phyloP scores from a whole-genome alignment of 2,797 vertebrate genomes.

The Melanotaenia trifasciata region DNA sequence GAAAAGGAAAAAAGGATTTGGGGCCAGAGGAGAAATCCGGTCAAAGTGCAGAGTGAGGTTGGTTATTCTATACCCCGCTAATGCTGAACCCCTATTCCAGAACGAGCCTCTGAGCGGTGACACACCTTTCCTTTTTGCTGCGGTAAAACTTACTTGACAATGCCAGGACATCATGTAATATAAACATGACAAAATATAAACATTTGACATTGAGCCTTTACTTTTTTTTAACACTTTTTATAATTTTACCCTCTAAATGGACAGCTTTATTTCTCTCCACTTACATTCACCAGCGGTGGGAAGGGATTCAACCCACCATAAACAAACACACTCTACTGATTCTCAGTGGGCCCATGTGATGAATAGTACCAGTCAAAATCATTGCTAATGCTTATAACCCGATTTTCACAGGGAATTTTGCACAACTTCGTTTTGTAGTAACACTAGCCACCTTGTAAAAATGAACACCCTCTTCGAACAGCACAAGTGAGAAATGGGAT shows the following conservation, averaged over 20 bases:
- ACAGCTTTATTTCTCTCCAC: conserved; percentile 30
- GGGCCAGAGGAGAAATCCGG: conserved; percentile 67
- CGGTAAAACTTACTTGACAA: conserved; percentile 7
- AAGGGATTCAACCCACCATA: conserved; percentile 59
- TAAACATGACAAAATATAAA: background rate
- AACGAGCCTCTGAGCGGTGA: conserved; percentile 28
- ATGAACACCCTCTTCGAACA: conserved; percentile 77
- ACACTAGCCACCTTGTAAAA: conserved; percentile 81
- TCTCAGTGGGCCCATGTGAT: conserved; percentile 71
- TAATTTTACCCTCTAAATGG: conserved; percentile 23
- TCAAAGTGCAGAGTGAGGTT: conserved; percentile 53
- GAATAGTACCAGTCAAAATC: conserved; percentile 75
- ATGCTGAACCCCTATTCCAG: conserved; percentile 22
- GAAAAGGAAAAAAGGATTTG: conserved; percentile 43
- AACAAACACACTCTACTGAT: conserved; percentile 62
- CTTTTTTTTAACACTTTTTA: background rate
- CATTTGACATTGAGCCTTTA: background rate
- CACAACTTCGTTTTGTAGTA: conserved; percentile 79
- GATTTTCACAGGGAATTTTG: conserved; percentile 80
- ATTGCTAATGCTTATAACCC: conserved; percentile 59
- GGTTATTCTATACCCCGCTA: conserved; percentile 21
- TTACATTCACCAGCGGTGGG: conserved; percentile 40
- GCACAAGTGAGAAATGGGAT: conserved; percentile 80
- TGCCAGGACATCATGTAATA: background rate
- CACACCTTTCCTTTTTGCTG: conserved; percentile 36